Percentiles rank a stretch among this genome's conserved stretches.
Evolutionary conservation across 37 sponge, comb jelly and placozoan species (phyloP).

Genomic region (Diacarnus erythraeanus): DNA sequence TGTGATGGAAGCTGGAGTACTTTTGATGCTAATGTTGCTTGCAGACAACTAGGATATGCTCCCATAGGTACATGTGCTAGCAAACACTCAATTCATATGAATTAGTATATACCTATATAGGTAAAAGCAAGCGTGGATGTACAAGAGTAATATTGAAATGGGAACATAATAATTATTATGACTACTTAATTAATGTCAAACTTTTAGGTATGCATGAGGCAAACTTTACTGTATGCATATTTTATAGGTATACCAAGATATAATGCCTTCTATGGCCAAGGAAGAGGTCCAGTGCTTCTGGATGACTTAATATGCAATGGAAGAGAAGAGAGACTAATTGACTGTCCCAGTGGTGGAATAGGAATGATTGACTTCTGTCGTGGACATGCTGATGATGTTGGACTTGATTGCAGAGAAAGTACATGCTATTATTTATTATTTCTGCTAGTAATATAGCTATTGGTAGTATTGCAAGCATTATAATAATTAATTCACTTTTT

Average conservation of each 20-base stretch:
- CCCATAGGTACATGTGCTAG: neutral
- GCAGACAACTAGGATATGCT: conserved; percentile 29
- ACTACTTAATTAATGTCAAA: too few relatives aligned
- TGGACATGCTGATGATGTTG: conserved; percentile 34
- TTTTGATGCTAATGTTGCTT: neutral
- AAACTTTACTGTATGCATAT: too few relatives aligned
- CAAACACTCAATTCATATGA: too few relatives aligned
- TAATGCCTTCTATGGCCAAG: conserved; percentile 38
- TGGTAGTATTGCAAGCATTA: too few relatives aligned
- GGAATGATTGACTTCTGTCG: conserved; percentile 25
- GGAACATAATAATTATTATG: too few relatives aligned
- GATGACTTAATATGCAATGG: conserved; percentile 26
- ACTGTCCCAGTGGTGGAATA: conserved; percentile 26
- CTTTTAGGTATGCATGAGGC: too few relatives aligned
- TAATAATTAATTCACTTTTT: neutral
- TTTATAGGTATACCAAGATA: neutral
- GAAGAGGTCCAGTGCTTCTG: conserved; percentile 20
- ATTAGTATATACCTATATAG: too few relatives aligned
- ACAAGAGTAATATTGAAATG: too few relatives aligned
- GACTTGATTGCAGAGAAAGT: conserved; percentile 26
- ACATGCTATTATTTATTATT: neutral
- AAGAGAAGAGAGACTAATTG: conserved; percentile 21
- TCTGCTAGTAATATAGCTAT: neutral
- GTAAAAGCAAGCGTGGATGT: too few relatives aligned
- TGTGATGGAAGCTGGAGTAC: conserved; percentile 2